Conservation (phyloP, 2,888 invertebrate genomes). For the Drosophila falleni region DNA sequence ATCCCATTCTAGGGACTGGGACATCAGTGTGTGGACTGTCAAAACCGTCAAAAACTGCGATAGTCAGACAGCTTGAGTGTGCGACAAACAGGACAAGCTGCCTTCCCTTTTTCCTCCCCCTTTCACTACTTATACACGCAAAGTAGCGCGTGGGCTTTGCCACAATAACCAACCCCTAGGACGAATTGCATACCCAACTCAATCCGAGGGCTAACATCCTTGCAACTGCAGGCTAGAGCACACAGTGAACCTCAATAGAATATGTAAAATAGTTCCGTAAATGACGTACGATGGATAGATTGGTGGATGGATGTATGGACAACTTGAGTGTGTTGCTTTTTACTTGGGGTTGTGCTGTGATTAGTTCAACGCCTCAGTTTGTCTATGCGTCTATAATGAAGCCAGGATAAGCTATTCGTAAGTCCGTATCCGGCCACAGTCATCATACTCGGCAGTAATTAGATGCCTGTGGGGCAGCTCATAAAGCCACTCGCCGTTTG, state of each 20-base stretch:
- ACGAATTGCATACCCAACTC: slow-evolving; percentile 14
- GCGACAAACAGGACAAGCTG: slow-evolving; percentile 14
- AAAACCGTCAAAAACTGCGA: slow-evolving; percentile 69
- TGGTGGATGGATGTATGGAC: slow-evolving; percentile 19
- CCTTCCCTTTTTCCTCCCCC: background rate
- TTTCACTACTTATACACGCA: slow-evolving; percentile 5
- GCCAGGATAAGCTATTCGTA: slow-evolving; percentile 29
- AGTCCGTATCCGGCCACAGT: slow-evolving; percentile 23
- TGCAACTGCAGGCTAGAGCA: slow-evolving; percentile 54
- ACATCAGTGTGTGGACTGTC: slow-evolving; percentile 49
- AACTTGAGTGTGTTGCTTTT: background rate
- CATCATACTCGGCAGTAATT: slow-evolving; percentile 37
- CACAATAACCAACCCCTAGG: slow-evolving; percentile 23
- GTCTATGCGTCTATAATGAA: slow-evolving; percentile 56
- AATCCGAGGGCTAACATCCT: slow-evolving; percentile 19
- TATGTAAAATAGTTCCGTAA: slow-evolving; percentile 55
- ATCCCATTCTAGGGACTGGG: slow-evolving; percentile 6
- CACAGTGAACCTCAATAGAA: slow-evolving; percentile 35
- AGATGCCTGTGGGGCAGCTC: slow-evolving; percentile 38
- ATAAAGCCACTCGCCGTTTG: slow-evolving; percentile 37
- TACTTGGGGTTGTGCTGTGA: slow-evolving; percentile 27
- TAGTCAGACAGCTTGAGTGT: slow-evolving; percentile 51
- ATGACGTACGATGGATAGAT: slow-evolving; percentile 71
- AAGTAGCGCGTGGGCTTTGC: slow-evolving; percentile 29
- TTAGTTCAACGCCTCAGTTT: slow-evolving; percentile 40